A percentile compares a stretch with the other conserved stretches of the same genome.
phyloP scores from a whole-genome alignment of 2,113 vertebrate genomes.

The Mirza zaza region DNA sequence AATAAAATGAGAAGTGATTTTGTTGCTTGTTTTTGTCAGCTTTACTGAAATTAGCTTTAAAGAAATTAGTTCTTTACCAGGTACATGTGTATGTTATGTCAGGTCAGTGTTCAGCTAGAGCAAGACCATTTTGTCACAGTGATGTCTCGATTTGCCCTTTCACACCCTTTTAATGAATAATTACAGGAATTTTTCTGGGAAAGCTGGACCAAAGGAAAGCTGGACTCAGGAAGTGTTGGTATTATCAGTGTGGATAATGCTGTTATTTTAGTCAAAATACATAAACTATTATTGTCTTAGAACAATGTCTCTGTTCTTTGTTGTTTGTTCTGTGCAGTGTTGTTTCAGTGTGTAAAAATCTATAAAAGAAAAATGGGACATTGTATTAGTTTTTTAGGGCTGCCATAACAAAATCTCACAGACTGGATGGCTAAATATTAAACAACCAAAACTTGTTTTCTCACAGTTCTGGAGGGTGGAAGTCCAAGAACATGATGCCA shows the following conservation, averaged over 20 bases:
- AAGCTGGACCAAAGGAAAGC: not conserved
- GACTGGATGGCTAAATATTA: not conserved
- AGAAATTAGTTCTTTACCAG: not conserved
- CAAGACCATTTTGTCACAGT: not conserved
- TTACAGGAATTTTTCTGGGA: not conserved
- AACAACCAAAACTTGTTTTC: not conserved
- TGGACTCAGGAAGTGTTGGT: not conserved
- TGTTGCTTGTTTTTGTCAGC: not conserved
- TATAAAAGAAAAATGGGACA: not conserved
- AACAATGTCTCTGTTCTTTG: not conserved
- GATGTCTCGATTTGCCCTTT: not conserved
- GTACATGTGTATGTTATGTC: not conserved
- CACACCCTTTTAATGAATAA: not conserved
- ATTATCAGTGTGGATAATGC: not conserved
- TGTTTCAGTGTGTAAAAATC: not conserved
- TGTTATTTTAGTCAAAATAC: not conserved
- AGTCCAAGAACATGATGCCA: not conserved
- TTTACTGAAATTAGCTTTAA: too few relatives aligned
- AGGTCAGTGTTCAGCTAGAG: not conserved
- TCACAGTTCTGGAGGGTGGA: not conserved
- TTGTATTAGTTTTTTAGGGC: not conserved
- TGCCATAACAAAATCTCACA: not conserved
- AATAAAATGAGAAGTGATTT: not conserved
- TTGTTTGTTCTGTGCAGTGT: not conserved
- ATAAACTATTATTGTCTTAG: not conserved